Conservation (phyloP, 2,797 vertebrate genomes). For the Chaetodon trifasciatus region DNA sequence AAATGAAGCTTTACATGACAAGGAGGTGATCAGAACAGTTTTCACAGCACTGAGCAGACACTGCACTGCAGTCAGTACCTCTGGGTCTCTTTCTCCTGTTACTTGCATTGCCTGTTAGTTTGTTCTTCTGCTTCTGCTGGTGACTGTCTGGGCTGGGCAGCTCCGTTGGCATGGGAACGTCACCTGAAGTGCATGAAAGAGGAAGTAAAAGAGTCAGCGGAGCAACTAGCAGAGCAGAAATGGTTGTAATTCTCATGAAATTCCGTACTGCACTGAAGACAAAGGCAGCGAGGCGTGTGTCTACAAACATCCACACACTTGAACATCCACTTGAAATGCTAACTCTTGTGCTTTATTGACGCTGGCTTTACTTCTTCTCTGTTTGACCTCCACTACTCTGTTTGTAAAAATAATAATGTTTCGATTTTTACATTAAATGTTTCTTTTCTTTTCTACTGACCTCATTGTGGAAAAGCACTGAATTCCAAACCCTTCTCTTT, state of each 20-base stretch:
- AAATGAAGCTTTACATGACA: conserved; percentile 3
- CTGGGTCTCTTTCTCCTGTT: conserved; percentile 40
- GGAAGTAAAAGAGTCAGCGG: conserved; percentile 50
- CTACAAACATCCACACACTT: neutral
- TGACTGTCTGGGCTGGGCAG: neutral
- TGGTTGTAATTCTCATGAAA: neutral
- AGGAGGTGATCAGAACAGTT: neutral
- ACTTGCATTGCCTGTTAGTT: neutral
- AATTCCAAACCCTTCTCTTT: neutral
- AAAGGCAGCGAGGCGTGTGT: neutral
- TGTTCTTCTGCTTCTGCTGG: neutral
- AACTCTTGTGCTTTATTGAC: neutral
- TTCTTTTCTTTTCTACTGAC: neutral
- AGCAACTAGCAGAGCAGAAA: neutral
- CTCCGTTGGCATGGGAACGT: neutral
- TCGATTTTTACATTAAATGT: neutral
- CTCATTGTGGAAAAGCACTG: neutral
- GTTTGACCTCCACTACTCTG: neutral
- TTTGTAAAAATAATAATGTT: neutral
- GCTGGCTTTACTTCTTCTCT: neutral
- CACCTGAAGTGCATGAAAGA: conserved; percentile 48
- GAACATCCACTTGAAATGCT: neutral
- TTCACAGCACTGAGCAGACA: neutral
- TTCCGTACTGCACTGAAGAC: conserved; percentile 5
- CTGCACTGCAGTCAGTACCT: conserved; percentile 38